phyloP scores from a whole-genome alignment of 2,888 invertebrate species.

The Lepidochitona cinerea region DNA sequence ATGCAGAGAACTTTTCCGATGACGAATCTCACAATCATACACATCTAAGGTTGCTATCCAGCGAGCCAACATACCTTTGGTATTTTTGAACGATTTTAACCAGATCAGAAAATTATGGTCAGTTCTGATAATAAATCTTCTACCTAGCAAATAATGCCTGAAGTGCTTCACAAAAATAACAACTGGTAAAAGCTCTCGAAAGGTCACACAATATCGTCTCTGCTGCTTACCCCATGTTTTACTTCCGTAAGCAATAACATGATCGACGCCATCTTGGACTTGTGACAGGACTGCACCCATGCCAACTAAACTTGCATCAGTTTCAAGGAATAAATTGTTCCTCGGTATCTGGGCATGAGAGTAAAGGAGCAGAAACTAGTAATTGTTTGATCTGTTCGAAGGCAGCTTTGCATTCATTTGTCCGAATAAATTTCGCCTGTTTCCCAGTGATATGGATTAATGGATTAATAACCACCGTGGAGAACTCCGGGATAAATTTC shows the following conservation, averaged over 20 bases:
- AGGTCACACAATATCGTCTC: neutral
- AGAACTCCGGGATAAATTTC: neutral
- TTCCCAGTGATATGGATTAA: neutral
- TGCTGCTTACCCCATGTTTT: neutral
- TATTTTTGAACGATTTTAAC: neutral
- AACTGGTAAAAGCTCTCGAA: neutral
- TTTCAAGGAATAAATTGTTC: neutral
- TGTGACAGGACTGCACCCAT: neutral
- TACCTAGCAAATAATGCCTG: neutral
- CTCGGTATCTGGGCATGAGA: neutral
- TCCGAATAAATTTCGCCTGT: neutral
- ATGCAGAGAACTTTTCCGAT: neutral
- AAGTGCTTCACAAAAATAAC: too few species aligned
- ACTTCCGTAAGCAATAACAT: neutral
- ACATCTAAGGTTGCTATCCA: too few species aligned
- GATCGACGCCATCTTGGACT: neutral
- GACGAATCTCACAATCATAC: neutral
- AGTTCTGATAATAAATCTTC: neutral
- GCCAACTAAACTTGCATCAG: neutral
- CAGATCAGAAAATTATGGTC: neutral
- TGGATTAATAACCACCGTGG: neutral
- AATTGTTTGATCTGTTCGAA: neutral
- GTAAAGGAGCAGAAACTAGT: neutral
- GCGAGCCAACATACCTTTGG: neutral
- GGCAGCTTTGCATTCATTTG: neutral